These are phyloP conservation scores for Cichladusa arquata DNA, from an alignment of 2,113 vertebrate species.

Conservation along the genomic window DNA sequence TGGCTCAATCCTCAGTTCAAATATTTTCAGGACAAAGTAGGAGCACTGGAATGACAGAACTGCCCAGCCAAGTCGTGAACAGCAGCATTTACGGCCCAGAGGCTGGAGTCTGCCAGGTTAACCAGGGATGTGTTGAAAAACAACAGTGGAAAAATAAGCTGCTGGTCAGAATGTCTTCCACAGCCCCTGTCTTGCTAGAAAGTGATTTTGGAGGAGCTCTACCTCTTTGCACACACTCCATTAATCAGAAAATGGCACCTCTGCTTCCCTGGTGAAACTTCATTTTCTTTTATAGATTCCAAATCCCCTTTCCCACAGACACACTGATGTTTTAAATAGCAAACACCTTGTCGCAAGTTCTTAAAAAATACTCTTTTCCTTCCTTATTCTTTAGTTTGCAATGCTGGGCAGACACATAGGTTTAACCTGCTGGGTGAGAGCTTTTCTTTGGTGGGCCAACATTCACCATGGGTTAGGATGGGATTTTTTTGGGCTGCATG, in stretches of 20 bases:
- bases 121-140: not conserved
- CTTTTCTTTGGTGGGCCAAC: not conserved
- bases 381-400: not conserved
- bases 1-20: not conserved
- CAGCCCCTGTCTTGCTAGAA: not conserved
- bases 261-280: not conserved
- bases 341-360: not conserved
- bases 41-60: not conserved
- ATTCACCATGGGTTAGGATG: not conserved
- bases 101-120: not conserved
- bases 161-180: not conserved
- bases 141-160: not conserved
- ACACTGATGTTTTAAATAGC: not conserved
- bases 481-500: not conserved
- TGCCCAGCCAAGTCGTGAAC: not conserved
- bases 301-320: not conserved
- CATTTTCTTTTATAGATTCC: not conserved
- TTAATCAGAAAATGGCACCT: not conserved
- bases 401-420: not conserved
- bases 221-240: not conserved
- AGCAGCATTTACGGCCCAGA: not conserved
- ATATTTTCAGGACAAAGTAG: not conserved
- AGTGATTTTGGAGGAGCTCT: not conserved
- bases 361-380: not conserved
- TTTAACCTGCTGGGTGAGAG: not conserved